These are phyloP conservation scores for Urocyon cinereoargenteus DNA, from an alignment of 2,797 vertebrate species.

Conservation along the genomic window DNA sequence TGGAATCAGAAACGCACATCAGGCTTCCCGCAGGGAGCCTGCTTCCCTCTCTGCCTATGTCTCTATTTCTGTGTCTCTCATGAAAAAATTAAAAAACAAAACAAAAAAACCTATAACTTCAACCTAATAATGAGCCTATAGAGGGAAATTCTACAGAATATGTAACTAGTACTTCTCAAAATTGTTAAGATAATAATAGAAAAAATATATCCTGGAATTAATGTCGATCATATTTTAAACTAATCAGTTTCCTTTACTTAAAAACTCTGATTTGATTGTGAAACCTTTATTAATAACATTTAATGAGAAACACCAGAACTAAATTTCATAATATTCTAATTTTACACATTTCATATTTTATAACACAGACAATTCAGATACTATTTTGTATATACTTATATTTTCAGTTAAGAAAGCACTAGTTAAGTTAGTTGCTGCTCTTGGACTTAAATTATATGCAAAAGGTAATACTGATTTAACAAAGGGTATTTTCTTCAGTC, in stretches of 20 bases:
- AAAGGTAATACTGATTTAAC: neutral
- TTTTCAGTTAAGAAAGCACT: neutral
- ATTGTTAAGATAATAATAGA: neutral
- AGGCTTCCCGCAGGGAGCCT: too few relatives aligned
- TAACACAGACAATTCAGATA: neutral
- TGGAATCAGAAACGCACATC: too few relatives aligned
- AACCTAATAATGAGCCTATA: neutral
- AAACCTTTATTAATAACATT: neutral
- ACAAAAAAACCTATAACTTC: neutral
- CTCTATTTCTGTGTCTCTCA: too few relatives aligned
- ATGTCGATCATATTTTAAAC: neutral
- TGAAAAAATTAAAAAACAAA: too few relatives aligned
- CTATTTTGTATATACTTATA: neutral
- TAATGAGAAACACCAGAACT: neutral
- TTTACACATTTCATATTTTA: neutral
- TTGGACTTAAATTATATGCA: neutral
- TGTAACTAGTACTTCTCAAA: neutral
- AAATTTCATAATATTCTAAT: neutral
- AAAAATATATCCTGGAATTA: neutral
- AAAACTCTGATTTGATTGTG: neutral
- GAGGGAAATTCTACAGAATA: neutral
- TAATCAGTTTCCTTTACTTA: neutral
- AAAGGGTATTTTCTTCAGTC: neutral
- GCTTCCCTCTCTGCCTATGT: too few relatives aligned
- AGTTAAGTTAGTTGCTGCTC: neutral